Percentiles rank a stretch among this genome's conserved stretches.
These are phyloP conservation scores for Adoxophyes honmai DNA, from an alignment of 1,140 invertebrate species.

Conservation along the genomic window DNA sequence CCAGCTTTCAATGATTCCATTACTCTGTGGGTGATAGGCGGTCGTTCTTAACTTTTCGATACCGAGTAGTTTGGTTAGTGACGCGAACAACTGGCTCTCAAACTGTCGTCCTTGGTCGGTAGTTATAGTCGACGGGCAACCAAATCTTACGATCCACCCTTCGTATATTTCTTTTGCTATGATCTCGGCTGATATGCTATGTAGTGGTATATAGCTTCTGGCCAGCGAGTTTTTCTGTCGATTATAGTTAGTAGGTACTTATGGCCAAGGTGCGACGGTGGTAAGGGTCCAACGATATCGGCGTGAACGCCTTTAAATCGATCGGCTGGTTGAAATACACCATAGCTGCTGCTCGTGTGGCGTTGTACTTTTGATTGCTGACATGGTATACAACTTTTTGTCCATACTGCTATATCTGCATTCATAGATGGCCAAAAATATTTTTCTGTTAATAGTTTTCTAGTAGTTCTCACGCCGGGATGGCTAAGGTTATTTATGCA, in stretches of 20 bases:
- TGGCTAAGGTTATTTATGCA: background rate
- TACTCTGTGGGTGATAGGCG: conserved; percentile 45
- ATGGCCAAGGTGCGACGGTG: too few species aligned
- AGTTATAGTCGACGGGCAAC: conserved; percentile 31
- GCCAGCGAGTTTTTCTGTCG: too few species aligned
- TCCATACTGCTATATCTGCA: conserved; percentile 26
- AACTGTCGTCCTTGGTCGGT: conserved; percentile 49
- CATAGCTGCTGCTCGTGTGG: too few species aligned
- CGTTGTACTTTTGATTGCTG: conserved; percentile 20
- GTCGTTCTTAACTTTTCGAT: conserved; percentile 23
- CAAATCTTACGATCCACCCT: too few species aligned
- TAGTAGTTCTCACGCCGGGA: background rate
- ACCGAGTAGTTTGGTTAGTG: conserved; percentile 26
- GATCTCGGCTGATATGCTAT: too few species aligned
- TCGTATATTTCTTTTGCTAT: too few species aligned
- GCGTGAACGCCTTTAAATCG: too few species aligned
- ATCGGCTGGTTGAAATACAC: too few species aligned
- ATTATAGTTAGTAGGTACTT: too few species aligned
- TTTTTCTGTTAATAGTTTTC: background rate
- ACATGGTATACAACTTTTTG: conserved; percentile 36
- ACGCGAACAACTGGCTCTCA: conserved; percentile 29
- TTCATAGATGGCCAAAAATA: background rate
- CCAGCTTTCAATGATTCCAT: conserved; percentile 48
- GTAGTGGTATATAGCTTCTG: too few species aligned
- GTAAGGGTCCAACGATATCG: too few species aligned